phyloP scores from a whole-genome alignment of 2,797 vertebrate species.

The Thunnus albacares region DNA sequence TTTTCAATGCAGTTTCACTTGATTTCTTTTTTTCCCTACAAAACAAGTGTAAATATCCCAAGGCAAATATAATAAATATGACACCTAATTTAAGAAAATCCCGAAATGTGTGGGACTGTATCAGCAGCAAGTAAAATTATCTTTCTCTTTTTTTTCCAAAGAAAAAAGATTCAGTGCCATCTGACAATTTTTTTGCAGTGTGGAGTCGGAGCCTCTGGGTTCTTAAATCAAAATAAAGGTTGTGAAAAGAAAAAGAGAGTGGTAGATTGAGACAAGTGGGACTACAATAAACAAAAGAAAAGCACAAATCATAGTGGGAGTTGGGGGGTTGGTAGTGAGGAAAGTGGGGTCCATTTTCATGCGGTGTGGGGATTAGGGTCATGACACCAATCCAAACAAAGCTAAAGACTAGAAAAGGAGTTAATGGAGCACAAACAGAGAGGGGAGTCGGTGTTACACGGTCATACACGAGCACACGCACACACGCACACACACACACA shows the following conservation, averaged over 20 bases:
- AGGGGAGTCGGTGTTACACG: conserved; percentile 21
- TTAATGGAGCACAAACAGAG: conserved; percentile 74
- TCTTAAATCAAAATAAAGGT: conserved; percentile 29
- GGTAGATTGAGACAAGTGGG: conserved; percentile 36
- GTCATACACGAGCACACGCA: neutral
- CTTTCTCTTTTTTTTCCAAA: neutral
- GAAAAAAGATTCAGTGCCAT: neutral
- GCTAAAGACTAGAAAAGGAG: conserved; percentile 75
- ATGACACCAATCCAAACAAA: conserved; percentile 84
- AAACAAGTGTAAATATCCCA: conserved; percentile 35
- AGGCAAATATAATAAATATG: conserved; percentile 14
- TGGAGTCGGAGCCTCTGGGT: neutral
- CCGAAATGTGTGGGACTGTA: neutral
- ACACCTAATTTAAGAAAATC: conserved; percentile 13
- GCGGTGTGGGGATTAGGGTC: conserved; percentile 76
- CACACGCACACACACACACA: conserved; percentile 17
- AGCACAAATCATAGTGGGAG: conserved; percentile 43
- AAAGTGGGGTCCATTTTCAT: conserved; percentile 57
- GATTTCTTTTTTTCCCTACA: conserved; percentile 8
- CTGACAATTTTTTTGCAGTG: neutral
- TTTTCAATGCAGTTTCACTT: conserved; percentile 23
- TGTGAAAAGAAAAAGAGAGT: neutral
- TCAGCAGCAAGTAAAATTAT: neutral
- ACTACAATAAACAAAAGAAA: conserved; percentile 33
- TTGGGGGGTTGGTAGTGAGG: conserved; percentile 39